Evolutionary conservation across 1,140 invertebrate genomes (phyloP).

Genomic region (Harpegnathos saltator): DNA sequence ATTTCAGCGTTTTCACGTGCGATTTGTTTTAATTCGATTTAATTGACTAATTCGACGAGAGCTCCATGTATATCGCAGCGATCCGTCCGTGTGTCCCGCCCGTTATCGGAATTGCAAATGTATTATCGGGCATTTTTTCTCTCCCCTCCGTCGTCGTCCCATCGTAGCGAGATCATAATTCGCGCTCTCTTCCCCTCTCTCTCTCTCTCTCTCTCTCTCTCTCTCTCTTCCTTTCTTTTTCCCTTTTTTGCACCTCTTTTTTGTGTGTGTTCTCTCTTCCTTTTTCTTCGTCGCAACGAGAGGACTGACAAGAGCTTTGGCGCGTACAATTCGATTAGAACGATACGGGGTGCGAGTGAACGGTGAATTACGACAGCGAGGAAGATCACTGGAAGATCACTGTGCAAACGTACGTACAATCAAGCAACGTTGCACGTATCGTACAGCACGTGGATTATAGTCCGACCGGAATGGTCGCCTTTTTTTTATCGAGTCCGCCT

Average conservation of each 20-base stretch:
- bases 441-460: background rate
- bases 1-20: background rate
- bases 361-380: background rate
- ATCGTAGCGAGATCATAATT: background rate
- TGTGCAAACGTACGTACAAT: slow-evolving; percentile 39
- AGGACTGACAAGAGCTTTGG: slow-evolving; percentile 6
- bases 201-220: too few relatives aligned
- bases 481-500: background rate
- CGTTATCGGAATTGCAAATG: slow-evolving; percentile 19
- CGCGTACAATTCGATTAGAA: slow-evolving; percentile 13
- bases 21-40: slow-evolving; percentile 18
- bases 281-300: background rate
- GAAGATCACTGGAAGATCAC: background rate
- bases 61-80: background rate
- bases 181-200: too few relatives aligned
- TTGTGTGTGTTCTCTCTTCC: too few relatives aligned
- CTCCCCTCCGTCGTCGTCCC: background rate
- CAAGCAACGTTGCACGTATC: slow-evolving; percentile 11
- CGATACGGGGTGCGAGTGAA: background rate
- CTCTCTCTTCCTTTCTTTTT: too few relatives aligned
- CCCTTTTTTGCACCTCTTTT: too few relatives aligned
- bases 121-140: slow-evolving; percentile 17
- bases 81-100: background rate
- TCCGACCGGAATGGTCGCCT: background rate
- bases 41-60: slow-evolving; percentile 17